Conservation (phyloP, 1,140 invertebrate genomes). For the Ostrea denselamellosa region DNA sequence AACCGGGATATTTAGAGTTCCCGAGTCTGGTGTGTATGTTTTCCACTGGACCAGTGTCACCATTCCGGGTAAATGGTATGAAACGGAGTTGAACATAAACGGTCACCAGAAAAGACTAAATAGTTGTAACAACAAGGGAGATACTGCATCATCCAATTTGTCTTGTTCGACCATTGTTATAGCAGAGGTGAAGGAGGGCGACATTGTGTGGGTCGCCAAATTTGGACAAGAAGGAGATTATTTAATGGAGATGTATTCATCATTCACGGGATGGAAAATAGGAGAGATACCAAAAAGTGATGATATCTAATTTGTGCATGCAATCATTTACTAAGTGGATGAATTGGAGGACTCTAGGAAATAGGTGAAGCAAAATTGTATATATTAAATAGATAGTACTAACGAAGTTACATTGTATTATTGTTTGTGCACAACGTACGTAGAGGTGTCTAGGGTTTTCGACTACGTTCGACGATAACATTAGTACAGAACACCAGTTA, state of each 20-base stretch:
- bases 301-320: neutral
- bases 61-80: constrained; percentile 15
- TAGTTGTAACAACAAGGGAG: constrained; percentile 5
- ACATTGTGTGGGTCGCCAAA: neutral
- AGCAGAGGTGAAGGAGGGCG: neutral
- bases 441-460: too few species aligned
- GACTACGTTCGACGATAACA: too few species aligned
- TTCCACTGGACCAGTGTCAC: constrained; percentile 31
- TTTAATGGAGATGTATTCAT: constrained; percentile 30
- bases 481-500: too few species aligned
- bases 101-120: neutral
- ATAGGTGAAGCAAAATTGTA: too few species aligned
- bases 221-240: constrained; percentile 18
- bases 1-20: neutral
- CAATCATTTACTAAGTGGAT: too few species aligned
- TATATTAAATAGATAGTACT: too few species aligned
- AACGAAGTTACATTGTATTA: too few species aligned
- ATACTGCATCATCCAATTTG: neutral
- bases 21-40: neutral
- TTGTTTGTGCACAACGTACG: too few species aligned
- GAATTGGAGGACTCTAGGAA: too few species aligned
- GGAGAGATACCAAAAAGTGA: neutral
- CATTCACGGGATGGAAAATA: constrained; percentile 15
- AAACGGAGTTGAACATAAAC: constrained; percentile 31
- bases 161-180: neutral